Conservation (phyloP, 1,140 invertebrate species). For the Wiebesia pumilae region DNA sequence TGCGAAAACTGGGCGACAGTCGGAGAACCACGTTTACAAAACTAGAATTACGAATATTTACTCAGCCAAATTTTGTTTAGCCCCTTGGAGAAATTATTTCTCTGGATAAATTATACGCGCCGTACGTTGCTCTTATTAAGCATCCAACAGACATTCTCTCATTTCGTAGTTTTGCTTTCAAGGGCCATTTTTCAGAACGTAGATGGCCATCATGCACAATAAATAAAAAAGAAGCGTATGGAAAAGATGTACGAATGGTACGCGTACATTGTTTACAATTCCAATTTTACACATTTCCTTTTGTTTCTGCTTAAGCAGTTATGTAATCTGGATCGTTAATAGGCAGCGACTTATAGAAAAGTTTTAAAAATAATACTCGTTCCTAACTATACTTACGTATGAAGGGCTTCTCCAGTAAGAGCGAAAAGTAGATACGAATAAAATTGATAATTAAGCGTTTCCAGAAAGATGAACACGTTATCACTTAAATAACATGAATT, state of each 20-base stretch:
- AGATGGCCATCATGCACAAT: background rate
- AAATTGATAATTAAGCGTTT: background rate
- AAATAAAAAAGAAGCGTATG: background rate
- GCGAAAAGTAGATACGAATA: background rate
- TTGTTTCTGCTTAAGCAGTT: background rate
- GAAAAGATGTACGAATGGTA: background rate
- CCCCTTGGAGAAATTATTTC: constrained; percentile 33
- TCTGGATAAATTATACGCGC: constrained; percentile 18
- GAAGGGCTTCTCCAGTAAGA: background rate
- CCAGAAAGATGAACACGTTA: background rate
- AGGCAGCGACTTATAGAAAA: background rate
- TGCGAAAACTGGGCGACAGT: background rate
- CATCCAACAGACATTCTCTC: background rate
- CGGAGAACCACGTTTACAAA: constrained; percentile 34
- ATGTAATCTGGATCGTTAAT: background rate
- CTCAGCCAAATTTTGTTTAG: constrained; percentile 10
- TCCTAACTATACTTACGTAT: background rate
- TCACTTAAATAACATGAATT: constrained; percentile 25
- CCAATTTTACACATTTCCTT: background rate
- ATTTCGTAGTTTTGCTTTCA: background rate
- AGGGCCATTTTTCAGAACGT: background rate
- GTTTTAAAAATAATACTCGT: background rate
- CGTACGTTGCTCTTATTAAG: constrained; percentile 13
- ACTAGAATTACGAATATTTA: too few species aligned
- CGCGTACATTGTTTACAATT: background rate